A percentile compares a stretch with the other conserved stretches of the same genome.
Conservation (phyloP, 1,140 invertebrate species). For the Dryas iulia region DNA sequence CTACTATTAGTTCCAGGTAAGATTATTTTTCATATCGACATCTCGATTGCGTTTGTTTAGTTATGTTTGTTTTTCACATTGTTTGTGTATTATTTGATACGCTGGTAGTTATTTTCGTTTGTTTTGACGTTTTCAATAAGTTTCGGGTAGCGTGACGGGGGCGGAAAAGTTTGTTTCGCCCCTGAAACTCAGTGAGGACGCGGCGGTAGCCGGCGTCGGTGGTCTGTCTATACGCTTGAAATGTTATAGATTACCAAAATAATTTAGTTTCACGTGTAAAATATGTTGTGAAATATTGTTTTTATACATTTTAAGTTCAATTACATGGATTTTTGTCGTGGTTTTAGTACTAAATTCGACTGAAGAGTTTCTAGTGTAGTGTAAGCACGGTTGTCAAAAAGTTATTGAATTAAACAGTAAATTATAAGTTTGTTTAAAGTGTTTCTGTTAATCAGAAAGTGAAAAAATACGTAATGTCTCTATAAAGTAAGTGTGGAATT, state of each 20-base stretch:
- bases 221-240: slow-evolving; percentile 25
- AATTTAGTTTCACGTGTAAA: background rate
- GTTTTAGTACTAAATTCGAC: background rate
- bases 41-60: background rate
- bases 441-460: background rate
- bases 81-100: background rate
- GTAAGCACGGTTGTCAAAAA: background rate
- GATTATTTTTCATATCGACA: background rate
- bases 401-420: background rate
- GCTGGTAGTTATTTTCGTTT: background rate
- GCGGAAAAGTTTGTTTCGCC: slow-evolving; percentile 49
- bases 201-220: slow-evolving; percentile 62
- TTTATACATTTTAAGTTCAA: background rate
- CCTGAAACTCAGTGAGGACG: slow-evolving; percentile 50
- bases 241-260: background rate
- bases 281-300: background rate
- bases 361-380: background rate
- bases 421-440: background rate
- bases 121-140: slow-evolving; percentile 21
- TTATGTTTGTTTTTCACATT: background rate
- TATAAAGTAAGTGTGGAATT: background rate
- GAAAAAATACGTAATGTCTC: background rate
- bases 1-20: background rate
- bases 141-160: slow-evolving; percentile 34
- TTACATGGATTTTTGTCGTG: background rate